Evolutionary conservation across 37 sponge, comb jelly and placozoan species (phyloP), one percentile per base, ranked within the genome.

Genomic region (Halichondria panicea): DNA sequence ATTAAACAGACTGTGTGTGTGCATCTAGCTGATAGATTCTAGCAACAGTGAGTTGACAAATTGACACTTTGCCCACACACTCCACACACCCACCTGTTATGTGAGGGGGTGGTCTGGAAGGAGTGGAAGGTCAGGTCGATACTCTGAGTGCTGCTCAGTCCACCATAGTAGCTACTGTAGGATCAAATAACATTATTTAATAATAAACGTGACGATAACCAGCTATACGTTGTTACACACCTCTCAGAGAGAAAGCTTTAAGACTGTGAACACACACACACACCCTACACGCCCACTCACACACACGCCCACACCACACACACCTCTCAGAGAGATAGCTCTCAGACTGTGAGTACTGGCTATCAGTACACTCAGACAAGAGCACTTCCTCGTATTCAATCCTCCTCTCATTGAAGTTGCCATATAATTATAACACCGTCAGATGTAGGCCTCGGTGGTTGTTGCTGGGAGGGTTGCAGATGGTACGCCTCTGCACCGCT

Each of bases 51-150:
- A n/a, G n/a, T n/a, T n/a, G n/a, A n/a, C n/a, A n/a, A n/a, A n/a
- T n/a, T n/a, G n/a, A n/a, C n/a, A n/a, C n/a, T n/a, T n/a, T n/a
- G n/a, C n/a, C n/a, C n/a, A n/a, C n/a, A n/a, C n/a, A n/a, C n/a
- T n/a, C n/a, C n/a, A n/a, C n/a, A n/a, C n/a, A n/a, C n/a, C n/a
- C n/a, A 55, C 73, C 74, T 61, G 64, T 82, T 82, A 74, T 82
- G 82, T 12, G 82, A 55, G 3, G 69, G 70, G 18, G 60, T 64
- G 56, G 82, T 55, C 27, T 76, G 35, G 25, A 72, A 13, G 15
- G 86, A 81, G 66, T 91, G 86, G 78, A 91, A 91, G 42, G 91
- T 80, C 43, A 91, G 87, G 78, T 85, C 70, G 41, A 89, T 70
- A 46, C 79, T 75, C 53, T 81, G 83, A 39, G 69, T 74, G 40